Evolutionary conservation across 1,140 invertebrate genomes (phyloP).

Genomic region (Drosophila ambigua): DNA sequence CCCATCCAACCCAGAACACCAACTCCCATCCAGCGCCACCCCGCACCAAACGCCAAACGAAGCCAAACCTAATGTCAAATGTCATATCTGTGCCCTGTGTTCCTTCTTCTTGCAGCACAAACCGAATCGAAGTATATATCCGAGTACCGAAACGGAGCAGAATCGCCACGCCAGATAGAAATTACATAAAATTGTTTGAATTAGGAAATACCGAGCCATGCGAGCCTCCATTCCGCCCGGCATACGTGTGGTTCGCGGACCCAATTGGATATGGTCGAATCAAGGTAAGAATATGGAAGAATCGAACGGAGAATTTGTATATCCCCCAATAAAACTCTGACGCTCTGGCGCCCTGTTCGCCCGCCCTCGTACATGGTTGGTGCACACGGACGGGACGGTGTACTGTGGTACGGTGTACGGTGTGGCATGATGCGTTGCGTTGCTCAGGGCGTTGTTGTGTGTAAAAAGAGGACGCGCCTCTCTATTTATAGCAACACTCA

Average conservation of each 20-base stretch:
- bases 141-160: constrained; percentile 36
- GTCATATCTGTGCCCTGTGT: constrained; percentile 13
- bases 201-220: constrained; percentile 52
- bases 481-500: constrained; percentile 75
- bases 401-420: constrained; percentile 17
- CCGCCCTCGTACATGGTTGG: background rate
- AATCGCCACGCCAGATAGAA: constrained; percentile 10
- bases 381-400: background rate
- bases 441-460: constrained; percentile 58
- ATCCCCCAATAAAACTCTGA: constrained; percentile 27
- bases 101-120: constrained; percentile 35
- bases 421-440: constrained; percentile 6
- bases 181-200: constrained; percentile 24
- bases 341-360: background rate
- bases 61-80: constrained; percentile 36
- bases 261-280: constrained; percentile 92
- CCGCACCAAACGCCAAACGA: background rate
- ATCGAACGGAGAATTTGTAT: constrained; percentile 53
- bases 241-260: constrained; percentile 91
- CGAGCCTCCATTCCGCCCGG: constrained; percentile 85
- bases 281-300: constrained; percentile 84
- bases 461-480: constrained; percentile 69
- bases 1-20: constrained; percentile 23
- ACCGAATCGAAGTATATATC: constrained; percentile 11
- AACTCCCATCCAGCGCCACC: constrained; percentile 2